Base-by-base conservation (phyloP, 2,888 invertebrate genomes). In the Platyscelio sp. region DNA sequence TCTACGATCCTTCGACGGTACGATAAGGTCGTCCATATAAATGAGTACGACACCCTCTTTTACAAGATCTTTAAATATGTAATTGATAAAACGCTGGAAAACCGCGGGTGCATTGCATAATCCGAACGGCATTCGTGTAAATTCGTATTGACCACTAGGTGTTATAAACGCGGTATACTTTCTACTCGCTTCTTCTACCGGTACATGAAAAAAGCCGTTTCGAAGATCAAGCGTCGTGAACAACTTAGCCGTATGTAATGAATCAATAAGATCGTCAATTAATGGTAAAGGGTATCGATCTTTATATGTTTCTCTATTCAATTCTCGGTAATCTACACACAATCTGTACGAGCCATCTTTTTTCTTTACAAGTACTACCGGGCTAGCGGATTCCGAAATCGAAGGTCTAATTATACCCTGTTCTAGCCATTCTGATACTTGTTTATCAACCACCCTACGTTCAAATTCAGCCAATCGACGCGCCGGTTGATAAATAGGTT, bases 21-120 rank as follows among this genome's bases (percentile, higher is more conserved):
- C 18, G n/a, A 83, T 78, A 0, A 82, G 27, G 20, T 58, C 33
- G 20, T 58, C 33, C 29, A 58, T 38, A 15, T 61, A 61, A 0
- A 24, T 24, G 11, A 76, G 18, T 5, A 76, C 76, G 24, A 29
- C 15, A 0, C 67, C 51, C 11, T 18, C 24, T 38, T 1, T 58
- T 43, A 86, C 81, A 5, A 87, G 51, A 2, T 83, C 74, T 38
- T 43, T 20, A 22, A 87, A 87, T 5, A 65, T n/a, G 18, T n/a
- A 2, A 26, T 65, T 65, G 0, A 65, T 49, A 20, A 29, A 61
- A 11, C 65, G 20, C 18, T 67, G 65, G 6, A 67, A 49, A 13
- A 67, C 65, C 0, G 49, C n/a, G 2, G 49, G 65, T 0, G 60
- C 38, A 40, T 60, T 40, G 22, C 46, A 72, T 6, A 58, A 15